Base-by-base conservation (phyloP, 2,888 invertebrate genomes). In the Nomada goodeniana region DNA sequence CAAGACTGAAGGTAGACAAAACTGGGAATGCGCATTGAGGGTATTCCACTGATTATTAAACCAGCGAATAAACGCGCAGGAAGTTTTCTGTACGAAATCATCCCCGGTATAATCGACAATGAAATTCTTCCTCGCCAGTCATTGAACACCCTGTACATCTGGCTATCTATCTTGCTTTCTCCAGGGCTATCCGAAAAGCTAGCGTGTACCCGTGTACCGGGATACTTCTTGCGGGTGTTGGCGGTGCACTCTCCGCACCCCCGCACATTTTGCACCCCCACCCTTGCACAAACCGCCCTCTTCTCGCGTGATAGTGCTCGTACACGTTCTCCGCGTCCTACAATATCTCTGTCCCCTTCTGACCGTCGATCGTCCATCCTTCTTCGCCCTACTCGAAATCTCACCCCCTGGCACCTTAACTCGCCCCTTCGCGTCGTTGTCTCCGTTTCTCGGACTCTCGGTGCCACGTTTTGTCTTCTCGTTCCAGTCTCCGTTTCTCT, bases 181-280 rank as follows among this genome's bases (percentile, higher is more conserved):
- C 29, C 15, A 2, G 11, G 42, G 29, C 44, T 44, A 71, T 71
- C 79, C 75, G 68, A 83, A 83, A 82, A 83, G 60, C 82, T 76
- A 68, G 76, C 71, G 79, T 82, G 76, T 70, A 82, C 76, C 47
- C 75, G 74, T 73, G 78, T 83, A 86, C 83, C 71, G 67, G 79
- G 76, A 80, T 86, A 86, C 83, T 80, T 76, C 86, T 80, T 74
- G 80, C 59, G 73, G 79, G 79, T 78, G 70, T 81, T 79, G 79
- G 83, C 85, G 72, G 55, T 53, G 81, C 85, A 79, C 70, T 74
- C 76, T 53, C 71, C 36, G 61, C 67, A 55, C 42, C 18, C 23
- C 73, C 57, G 59, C 74, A 18, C 71, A 70, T 55, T 69, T 61
- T 72, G 26, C 83, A 29, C 65, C 59, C 44, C 55, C 71, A 50